phyloP scores from a whole-genome alignment of 2,113 vertebrate species.

The Anguilla rostrata region DNA sequence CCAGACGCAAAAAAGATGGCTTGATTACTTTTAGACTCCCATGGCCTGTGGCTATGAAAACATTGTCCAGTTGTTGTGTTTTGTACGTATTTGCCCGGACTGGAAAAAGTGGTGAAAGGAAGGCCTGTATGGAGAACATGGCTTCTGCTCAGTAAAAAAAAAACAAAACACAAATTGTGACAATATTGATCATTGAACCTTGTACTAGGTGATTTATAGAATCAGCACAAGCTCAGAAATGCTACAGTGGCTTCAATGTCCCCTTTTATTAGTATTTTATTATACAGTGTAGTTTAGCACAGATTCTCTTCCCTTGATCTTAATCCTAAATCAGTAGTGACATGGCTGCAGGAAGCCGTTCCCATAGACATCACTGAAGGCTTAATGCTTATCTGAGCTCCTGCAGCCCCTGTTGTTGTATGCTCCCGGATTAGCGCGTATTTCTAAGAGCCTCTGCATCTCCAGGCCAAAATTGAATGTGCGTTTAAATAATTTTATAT shows the following conservation, averaged over 20 bases:
- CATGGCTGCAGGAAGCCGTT: not conserved
- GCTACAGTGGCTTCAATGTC: not conserved
- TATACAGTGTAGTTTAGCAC: not conserved
- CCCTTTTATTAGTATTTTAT: not conserved
- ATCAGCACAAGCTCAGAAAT: not conserved
- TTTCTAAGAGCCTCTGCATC: not conserved
- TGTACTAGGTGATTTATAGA: not conserved
- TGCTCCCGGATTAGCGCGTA: not conserved
- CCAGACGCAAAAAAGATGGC: not conserved
- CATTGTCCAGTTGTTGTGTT: not conserved
- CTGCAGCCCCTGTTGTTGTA: not conserved
- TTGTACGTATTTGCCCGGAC: not conserved
- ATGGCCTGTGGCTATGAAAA: slow-evolving; percentile 5
- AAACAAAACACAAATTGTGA: not conserved
- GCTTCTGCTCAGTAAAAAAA: not conserved
- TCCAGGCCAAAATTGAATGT: not conserved
- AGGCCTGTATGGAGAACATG: not conserved
- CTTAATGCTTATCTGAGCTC: not conserved
- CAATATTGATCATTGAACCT: not conserved
- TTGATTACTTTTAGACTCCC: not conserved
- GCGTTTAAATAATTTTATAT: not conserved
- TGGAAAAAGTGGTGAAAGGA: not conserved
- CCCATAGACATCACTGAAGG: not conserved
- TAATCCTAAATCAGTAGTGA: not conserved
- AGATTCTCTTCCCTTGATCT: not conserved